Evolutionary conservation across 64 coral and sea anemone species (phyloP), one percentile per base, ranked within the genome.

Genomic region (Porites australiensis): DNA sequence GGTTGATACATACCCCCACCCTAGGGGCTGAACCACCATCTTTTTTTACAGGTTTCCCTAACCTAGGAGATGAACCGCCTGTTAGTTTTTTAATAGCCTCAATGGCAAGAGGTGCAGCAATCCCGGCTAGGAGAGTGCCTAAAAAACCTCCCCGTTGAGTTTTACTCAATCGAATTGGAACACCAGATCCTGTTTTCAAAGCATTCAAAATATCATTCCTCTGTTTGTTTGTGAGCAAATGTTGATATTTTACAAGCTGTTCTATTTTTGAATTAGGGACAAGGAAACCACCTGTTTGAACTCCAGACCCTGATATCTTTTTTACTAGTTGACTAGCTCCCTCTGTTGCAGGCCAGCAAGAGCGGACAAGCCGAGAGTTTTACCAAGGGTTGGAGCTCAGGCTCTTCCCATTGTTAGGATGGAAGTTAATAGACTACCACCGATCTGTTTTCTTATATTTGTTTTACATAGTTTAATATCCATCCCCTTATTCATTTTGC

Each of bases 221-320:
- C 37, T 70, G 84, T 22, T 73, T 72, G 5, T 44, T 27, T 15
- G 84, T 74, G 12, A 74, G 16, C 12, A 73, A 20, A 55, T 87
- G 10, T 55, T 74, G 53, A 47, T 87, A 22, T 37, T 5, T 19
- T 19, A 74, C 16, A 1, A 87, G 19, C 44, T 73, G 13, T 23
- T 74, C 64, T 4, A 87, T 72, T 57, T 23, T 72, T 16, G 72
- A n/a, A 12, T 87, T 67, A 21, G 85, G 85, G 3, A 87, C 74
- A 0, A 87, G 51, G 21, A 72, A 87, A 57, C 68, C 85, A 44
- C 69, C 68, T 7, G 12, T 70, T 15, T 74, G 3, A 54, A 63
- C 23, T 2, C 16, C 3, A 7, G 6, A 8, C 6, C 83, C 83
- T 53, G 10, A 19, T n/a, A 69, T 50, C 53, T 86, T 66, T 1